A percentile compares a stretch with the other conserved stretches of the same genome.
These are phyloP conservation scores for Chymomyza amoena DNA, from an alignment of 2,888 invertebrate genomes.

Conservation along the genomic window DNA sequence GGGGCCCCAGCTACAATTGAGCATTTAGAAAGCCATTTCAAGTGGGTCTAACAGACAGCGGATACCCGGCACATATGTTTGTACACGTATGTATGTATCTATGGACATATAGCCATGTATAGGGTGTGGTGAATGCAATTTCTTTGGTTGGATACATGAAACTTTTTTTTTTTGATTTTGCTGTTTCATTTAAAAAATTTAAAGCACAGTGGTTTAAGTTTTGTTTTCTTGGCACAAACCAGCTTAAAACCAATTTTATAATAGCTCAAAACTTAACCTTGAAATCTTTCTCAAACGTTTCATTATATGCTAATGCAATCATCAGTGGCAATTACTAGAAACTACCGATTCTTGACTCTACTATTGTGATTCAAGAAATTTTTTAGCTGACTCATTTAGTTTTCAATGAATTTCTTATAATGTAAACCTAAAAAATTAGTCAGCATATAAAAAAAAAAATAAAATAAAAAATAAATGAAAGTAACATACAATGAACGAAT, in stretches of 20 bases:
- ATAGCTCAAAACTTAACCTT: not conserved
- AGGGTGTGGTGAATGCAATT: slow-evolving; percentile 49
- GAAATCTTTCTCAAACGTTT: not conserved
- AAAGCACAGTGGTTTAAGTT: not conserved
- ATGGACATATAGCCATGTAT: slow-evolving; percentile 22
- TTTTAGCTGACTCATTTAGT: not conserved
- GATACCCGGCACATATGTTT: slow-evolving; percentile 11
- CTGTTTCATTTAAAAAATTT: not conserved
- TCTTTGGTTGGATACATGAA: slow-evolving; percentile 21
- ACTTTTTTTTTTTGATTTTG: not conserved
- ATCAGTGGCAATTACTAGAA: not conserved
- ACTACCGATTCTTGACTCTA: not conserved
- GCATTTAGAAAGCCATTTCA: slow-evolving; percentile 67
- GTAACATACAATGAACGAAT: not conserved
- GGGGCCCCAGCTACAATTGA: slow-evolving; percentile 27
- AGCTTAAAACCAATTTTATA: not conserved
- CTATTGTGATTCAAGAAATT: not conserved
- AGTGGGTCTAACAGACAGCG: slow-evolving; percentile 30
- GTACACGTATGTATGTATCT: not conserved
- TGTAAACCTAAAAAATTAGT: slow-evolving; percentile 50
- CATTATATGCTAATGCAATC: not conserved
- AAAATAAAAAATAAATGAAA: slow-evolving; percentile 1
- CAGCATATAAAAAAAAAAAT: slow-evolving; percentile 30
- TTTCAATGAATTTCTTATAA: not conserved
- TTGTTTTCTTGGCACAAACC: no score